Evolutionary conservation across 2,113 vertebrate genomes (phyloP), one percentile per base, ranked within the genome.

Genomic region (Pseudorectes ferrugineus): DNA sequence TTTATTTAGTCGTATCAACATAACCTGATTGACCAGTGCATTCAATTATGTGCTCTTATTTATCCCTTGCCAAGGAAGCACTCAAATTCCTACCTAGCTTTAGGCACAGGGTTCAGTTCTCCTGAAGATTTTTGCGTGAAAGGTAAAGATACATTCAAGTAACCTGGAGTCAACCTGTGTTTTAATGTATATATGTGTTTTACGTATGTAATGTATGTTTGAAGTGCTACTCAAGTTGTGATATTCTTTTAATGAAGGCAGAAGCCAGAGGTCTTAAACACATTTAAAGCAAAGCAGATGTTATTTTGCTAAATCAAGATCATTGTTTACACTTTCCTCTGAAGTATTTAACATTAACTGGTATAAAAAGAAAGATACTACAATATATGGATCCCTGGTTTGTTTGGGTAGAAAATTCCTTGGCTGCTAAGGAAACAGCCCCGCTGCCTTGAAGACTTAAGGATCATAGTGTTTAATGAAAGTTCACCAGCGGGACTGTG

Each of bases 381-480:
- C 0, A 0, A 52, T 75, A 75, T 84, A 74, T 31, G 57, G 59
- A 71, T 71, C 59, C 36, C 48, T 63, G 55, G 59, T 70, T 92
- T 92, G 72, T 76, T 80, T 79, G 92, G 45, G 59, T 73, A 85
- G 89, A 63, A 72, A 92, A 83, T 91, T 89, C 89, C 63, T 93
- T 80, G 71, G 68, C 79, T 85, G 66, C 91, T 63, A 57, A 73
- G 65, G 31, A 88, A 95, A 91, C 10, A 57, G 26, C 23, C 55
- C 79, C 13, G 5, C 78, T 18, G 40, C 52, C 40, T 74, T 79
- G 65, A 59, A 95, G 88, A 84, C 21, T 31, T 28, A 33, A 45
- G 76, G 35, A 58, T 45, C 1, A 4, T 3, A 22, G 40, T 54
- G 33, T 46, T 87, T 81, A 67, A 86, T 77, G 40, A 43, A 76